Evolutionary conservation across 2,113 vertebrate species (phyloP).

Genomic region (Columba livia): DNA sequence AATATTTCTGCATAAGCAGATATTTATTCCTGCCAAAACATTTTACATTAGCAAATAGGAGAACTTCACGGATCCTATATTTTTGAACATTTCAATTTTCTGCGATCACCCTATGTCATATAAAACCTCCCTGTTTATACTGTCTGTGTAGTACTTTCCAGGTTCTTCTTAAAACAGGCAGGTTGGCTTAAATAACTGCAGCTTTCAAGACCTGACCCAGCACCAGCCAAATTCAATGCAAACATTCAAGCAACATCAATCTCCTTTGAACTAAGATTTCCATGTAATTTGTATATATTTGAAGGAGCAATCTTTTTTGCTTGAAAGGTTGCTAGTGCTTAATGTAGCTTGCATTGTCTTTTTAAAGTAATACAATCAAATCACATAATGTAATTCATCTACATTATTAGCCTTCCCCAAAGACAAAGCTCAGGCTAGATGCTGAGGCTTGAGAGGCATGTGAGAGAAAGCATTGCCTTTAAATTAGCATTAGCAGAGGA

Average conservation of each 20-base stretch:
- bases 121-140: background rate
- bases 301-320: background rate
- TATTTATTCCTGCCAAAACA: background rate
- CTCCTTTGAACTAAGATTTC: background rate
- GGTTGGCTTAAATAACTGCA: background rate
- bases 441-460: background rate
- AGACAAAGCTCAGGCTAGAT: conserved; percentile 2
- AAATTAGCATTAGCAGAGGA: background rate
- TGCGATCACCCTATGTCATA: background rate
- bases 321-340: conserved; percentile 15
- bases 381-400: conserved; percentile 4
- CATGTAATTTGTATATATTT: conserved; percentile 1
- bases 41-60: background rate
- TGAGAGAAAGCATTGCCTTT: background rate
- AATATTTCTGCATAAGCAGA: background rate
- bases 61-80: background rate
- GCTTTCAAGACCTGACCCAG: background rate
- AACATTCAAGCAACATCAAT: background rate
- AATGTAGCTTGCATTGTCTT: conserved; percentile 33
- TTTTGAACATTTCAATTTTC: background rate
- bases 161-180: background rate
- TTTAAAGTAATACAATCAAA: conserved; percentile 38
- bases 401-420: background rate
- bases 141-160: background rate
- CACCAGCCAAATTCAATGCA: background rate